Conservation (phyloP, 2,113 vertebrate species). For the Hypomesus transpacificus region DNA sequence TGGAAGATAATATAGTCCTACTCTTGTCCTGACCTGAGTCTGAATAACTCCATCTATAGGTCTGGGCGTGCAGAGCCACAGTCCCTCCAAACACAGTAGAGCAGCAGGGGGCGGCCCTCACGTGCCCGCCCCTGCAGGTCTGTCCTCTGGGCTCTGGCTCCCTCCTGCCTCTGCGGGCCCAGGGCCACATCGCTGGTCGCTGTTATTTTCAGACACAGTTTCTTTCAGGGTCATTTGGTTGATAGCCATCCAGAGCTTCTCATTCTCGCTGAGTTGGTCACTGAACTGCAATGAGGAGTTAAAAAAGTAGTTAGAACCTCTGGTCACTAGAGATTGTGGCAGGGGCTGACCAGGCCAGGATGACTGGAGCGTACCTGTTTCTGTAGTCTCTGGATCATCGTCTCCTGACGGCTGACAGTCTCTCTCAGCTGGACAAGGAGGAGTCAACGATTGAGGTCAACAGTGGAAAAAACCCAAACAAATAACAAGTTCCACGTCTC, state of each 20-base stretch:
- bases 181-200: constrained; percentile 38
- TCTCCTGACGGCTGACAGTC: constrained; percentile 61
- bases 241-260: constrained; percentile 69
- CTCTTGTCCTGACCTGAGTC: neutral
- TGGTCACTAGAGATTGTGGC: neutral
- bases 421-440: constrained; percentile 65
- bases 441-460: neutral
- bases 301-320: neutral
- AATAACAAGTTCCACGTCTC: neutral
- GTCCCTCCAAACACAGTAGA: constrained; percentile 12
- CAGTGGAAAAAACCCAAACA: neutral
- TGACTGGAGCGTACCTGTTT: constrained; percentile 62
- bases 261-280: constrained; percentile 71
- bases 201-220: constrained; percentile 39
- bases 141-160: constrained; percentile 44
- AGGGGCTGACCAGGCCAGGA: neutral
- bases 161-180: constrained; percentile 41
- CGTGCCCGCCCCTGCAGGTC: constrained; percentile 54
- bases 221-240: constrained; percentile 35
- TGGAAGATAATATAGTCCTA: neutral
- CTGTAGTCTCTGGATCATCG: constrained; percentile 69
- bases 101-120: constrained; percentile 29
- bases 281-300: constrained; percentile 49
- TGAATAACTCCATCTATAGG: constrained; percentile 2
- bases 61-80: constrained; percentile 10